phyloP scores from a whole-genome alignment of 2,113 vertebrate genomes.

The Sceloporus undulatus region DNA sequence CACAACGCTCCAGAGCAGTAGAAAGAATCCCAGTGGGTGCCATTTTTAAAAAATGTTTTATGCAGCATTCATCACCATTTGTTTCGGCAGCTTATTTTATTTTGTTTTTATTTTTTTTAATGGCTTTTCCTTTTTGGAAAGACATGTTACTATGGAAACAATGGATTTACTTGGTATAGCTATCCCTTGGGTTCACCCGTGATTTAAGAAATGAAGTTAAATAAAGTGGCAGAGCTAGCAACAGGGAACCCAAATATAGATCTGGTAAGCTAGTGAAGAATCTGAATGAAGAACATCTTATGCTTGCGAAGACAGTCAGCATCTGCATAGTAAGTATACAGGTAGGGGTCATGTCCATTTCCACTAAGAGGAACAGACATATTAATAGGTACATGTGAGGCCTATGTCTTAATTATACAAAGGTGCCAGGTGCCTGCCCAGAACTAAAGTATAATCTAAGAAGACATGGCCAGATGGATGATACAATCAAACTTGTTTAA shows the following conservation, averaged over 20 bases:
- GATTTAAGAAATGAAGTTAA: constrained; percentile 15
- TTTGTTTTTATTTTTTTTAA: not conserved
- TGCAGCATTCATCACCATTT: constrained; percentile 10
- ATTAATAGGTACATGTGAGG: not conserved
- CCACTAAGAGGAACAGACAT: not conserved
- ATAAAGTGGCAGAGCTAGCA: not conserved
- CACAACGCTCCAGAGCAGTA: constrained; percentile 1
- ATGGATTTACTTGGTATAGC: not conserved
- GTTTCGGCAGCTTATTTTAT: not conserved
- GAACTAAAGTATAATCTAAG: not conserved
- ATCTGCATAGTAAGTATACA: not conserved
- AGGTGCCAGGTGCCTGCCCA: not conserved
- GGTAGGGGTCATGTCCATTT: not conserved
- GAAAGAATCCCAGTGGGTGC: constrained; percentile 10
- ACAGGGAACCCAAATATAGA: not conserved
- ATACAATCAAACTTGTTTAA: not conserved
- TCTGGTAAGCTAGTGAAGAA: not conserved
- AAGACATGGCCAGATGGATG: not conserved
- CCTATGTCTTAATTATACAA: not conserved
- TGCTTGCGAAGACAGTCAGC: not conserved
- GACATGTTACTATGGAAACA: constrained; percentile 37
- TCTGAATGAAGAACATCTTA: not conserved
- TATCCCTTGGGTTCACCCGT: not conserved
- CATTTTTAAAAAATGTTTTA: not conserved
- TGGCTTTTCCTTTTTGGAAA: not conserved